These are phyloP conservation scores for Pseudanteris insignis DNA, from an alignment of 2,888 invertebrate species.

Conservation along the genomic window DNA sequence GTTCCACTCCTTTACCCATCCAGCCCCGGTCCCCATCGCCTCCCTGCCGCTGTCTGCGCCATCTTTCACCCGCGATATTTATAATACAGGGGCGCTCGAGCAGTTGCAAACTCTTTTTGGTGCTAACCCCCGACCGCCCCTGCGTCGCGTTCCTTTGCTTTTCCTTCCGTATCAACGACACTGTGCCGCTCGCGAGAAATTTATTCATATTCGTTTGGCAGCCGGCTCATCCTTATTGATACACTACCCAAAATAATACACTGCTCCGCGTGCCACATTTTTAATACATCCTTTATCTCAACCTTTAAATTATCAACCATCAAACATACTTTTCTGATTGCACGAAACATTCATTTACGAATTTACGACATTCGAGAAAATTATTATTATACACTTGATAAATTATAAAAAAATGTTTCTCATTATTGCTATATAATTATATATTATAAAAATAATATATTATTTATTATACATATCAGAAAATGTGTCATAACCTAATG, in stretches of 20 bases:
- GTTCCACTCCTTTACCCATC: slow-evolving; percentile 67
- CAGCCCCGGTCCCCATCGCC: slow-evolving; percentile 55
- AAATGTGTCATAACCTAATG: too few species aligned
- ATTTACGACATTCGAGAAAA: too few species aligned
- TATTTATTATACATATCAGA: too few species aligned
- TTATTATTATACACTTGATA: too few species aligned
- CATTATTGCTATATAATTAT: too few species aligned
- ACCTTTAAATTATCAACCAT: too few species aligned
- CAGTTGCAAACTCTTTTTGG: slow-evolving; percentile 66
- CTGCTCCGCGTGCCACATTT: too few species aligned
- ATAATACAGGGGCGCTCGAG: slow-evolving; percentile 66
- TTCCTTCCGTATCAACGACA: slow-evolving; percentile 44
- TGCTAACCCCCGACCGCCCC: slow-evolving; percentile 47
- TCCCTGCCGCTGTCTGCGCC: slow-evolving; percentile 66
- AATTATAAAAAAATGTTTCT: too few species aligned
- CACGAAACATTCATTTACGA: too few species aligned
- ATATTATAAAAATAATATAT: too few species aligned
- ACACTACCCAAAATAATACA: slow-evolving; percentile 13
- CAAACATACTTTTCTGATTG: too few species aligned
- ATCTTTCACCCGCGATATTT: slow-evolving; percentile 67
- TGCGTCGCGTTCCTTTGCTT: slow-evolving; percentile 44
- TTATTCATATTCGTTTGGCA: slow-evolving; percentile 56
- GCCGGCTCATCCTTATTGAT: slow-evolving; percentile 16
- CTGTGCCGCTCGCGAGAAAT: slow-evolving; percentile 54
- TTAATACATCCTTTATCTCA: too few species aligned